A percentile compares a stretch with the other conserved stretches of the same genome.
phyloP scores from a whole-genome alignment of 2,888 invertebrate genomes.

The Branchellion lobata region DNA sequence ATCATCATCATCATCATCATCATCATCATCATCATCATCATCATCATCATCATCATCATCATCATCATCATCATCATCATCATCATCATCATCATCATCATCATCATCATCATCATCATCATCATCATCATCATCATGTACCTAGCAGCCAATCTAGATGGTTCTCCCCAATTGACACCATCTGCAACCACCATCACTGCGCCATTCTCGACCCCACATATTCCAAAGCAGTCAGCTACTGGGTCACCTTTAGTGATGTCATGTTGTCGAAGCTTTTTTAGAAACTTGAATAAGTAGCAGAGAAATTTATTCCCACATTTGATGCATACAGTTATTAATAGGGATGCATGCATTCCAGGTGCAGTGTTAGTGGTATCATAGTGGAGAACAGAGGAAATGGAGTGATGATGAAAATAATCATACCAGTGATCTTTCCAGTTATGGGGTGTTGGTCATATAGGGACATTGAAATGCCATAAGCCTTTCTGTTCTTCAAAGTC shows the following conservation, averaged over 20 bases:
- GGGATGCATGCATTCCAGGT: no score
- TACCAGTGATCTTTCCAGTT: slow-evolving; percentile 71
- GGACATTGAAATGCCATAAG: slow-evolving; percentile 75
- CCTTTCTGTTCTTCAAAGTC: slow-evolving; percentile 65
- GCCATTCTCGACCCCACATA: slow-evolving; percentile 70
- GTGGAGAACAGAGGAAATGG: no score
- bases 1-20: slow-evolving; percentile 40
- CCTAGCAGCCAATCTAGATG: slow-evolving; percentile 78
- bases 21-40: slow-evolving; percentile 30
- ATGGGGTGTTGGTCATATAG: slow-evolving; percentile 81
- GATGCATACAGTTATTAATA: no score
- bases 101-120: slow-evolving; percentile 40
- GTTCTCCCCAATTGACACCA: slow-evolving; percentile 89
- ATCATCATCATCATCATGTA: slow-evolving; percentile 41
- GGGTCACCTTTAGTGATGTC: slow-evolving; percentile 72
- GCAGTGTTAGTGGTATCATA: no score
- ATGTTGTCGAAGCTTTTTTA: no score
- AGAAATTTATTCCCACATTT: no score
- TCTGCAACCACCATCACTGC: slow-evolving; percentile 80
- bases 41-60: slow-evolving; percentile 33
- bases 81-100: slow-evolving; percentile 42
- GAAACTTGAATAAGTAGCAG: background rate
- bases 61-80: slow-evolving; percentile 37
- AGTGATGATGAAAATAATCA: background rate
- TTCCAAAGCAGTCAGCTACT: slow-evolving; percentile 82